Conservation (phyloP, 2,888 invertebrate genomes). For the Proisotoma minuta region DNA sequence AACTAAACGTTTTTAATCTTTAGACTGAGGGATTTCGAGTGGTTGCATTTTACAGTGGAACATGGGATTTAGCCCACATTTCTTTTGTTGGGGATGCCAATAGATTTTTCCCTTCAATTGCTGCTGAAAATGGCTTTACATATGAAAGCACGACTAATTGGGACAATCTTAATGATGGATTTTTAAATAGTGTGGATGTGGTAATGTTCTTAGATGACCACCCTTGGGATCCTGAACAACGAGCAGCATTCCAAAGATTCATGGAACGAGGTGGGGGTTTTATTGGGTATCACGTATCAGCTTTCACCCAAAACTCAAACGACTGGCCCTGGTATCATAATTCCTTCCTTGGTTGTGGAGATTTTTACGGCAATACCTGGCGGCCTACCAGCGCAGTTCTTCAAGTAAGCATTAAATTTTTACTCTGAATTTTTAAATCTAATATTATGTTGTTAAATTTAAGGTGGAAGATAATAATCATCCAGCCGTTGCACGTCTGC, state of each 20-base stretch:
- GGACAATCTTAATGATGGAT: constrained; percentile 36
- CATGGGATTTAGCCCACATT: constrained; percentile 40
- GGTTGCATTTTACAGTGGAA: constrained; percentile 35
- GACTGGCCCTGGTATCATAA: constrained; percentile 43
- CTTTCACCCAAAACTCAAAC: constrained; percentile 28
- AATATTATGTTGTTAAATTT: not conserved
- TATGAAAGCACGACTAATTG: constrained; percentile 39
- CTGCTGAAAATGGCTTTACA: constrained; percentile 25
- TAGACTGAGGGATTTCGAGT: no score
- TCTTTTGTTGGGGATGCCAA: constrained; percentile 35
- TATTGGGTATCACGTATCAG: constrained; percentile 39
- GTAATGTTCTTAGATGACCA: constrained; percentile 35
- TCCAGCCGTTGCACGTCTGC: constrained; percentile 25
- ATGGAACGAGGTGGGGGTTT: constrained; percentile 34
- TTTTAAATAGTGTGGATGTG: constrained; percentile 28
- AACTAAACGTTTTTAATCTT: no score
- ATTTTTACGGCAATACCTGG: constrained; percentile 38
- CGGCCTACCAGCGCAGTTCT: constrained; percentile 38
- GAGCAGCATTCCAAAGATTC: constrained; percentile 31
- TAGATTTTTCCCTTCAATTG: constrained; percentile 30
- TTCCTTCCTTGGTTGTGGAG: constrained; percentile 36
- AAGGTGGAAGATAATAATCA: constrained; percentile 30
- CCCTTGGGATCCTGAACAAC: constrained; percentile 22
- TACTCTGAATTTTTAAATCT: not conserved
- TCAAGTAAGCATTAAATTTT: constrained; percentile 2